Evolutionary conservation across 2,113 vertebrate species (phyloP), one percentile per base, ranked within the genome.

Genomic region (Hippoglossus stenolepis): DNA sequence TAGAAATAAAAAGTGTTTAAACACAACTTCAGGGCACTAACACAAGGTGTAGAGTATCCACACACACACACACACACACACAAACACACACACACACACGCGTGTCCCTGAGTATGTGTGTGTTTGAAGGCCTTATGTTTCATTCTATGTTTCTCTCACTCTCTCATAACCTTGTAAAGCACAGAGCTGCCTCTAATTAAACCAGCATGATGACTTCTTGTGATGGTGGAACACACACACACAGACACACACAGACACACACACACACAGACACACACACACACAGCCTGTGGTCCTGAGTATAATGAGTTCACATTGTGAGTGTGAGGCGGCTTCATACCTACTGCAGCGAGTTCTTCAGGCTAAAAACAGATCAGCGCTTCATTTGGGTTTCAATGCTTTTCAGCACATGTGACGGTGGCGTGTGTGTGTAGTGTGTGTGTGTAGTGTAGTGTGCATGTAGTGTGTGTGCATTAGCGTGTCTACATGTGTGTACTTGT

Each of bases 231-330:
- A 51, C 56, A 15, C 49, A 56, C 51, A 18, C 35, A 28, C n/a
- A 75, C 70, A 64, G 62, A 43, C 1, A 70, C 21, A 35, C 53
- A 49, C 40, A 43, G 61, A 57, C 59, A 68, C 68, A 70, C 62
- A 66, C 61, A 53, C 63, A 65, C 58, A 65, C 67, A 53, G 57
- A 71, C 49, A 67, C 66, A 70, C 64, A 26, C 56, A 75, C 70
- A 64, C 70, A 43, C 1, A 70, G 77, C 85, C 89, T 70, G 83
- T 87, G 85, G 85, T 82, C 79, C 51, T 61, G 2, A 38, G 43
- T 47, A 54, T 89, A 91, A 89, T 89, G 80, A 85, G 77, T 72
- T 89, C 67, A 70, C 80, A 79, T 80, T 90, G 78, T 73, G 64
- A 81, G 63, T 54, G 75, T 71, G 70, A 53, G 31, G 73, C 64